These are phyloP conservation scores for Speoplatyrhinus poulsoni DNA, from an alignment of 2,113 vertebrate species.

Conservation along the genomic window DNA sequence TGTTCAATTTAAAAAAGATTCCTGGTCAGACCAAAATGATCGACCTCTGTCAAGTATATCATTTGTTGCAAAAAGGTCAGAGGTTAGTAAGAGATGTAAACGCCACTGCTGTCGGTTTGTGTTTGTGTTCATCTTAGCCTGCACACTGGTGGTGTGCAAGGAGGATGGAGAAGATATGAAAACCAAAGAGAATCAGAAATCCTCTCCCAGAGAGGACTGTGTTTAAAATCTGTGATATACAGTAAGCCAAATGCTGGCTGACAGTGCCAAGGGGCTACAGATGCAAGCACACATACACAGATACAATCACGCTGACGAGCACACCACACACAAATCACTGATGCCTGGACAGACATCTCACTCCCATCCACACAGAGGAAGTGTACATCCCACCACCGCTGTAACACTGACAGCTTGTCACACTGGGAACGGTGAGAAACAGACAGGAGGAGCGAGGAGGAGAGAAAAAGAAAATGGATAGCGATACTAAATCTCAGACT, in stretches of 20 bases:
- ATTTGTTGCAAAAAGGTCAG: not conserved
- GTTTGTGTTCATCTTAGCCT: not conserved
- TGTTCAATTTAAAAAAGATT: too few species aligned
- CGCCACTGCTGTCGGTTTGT: not conserved
- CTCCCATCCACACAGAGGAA: slow-evolving; percentile 36
- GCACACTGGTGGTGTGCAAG: too few species aligned
- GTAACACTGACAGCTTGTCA: slow-evolving; percentile 71
- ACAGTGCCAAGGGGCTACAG: slow-evolving; percentile 4
- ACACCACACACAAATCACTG: not conserved
- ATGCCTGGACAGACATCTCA: not conserved
- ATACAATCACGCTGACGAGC: not conserved
- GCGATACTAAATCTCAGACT: slow-evolving; percentile 51
- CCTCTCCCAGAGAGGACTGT: not conserved
- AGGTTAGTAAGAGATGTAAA: not conserved
- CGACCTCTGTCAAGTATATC: too few species aligned
- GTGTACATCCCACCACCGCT: slow-evolving; percentile 46
- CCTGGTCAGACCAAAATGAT: too few species aligned
- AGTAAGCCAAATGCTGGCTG: slow-evolving; percentile 15
- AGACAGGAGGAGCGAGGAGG: slow-evolving; percentile 56
- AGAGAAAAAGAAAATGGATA: slow-evolving; percentile 45
- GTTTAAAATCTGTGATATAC: not conserved
- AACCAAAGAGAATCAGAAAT: not conserved
- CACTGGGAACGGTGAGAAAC: slow-evolving; percentile 34
- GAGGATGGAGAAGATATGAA: not conserved
- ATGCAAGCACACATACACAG: not conserved